Percentiles rank a stretch among this genome's conserved stretches.
Evolutionary conservation across 2,888 invertebrate species (phyloP).

Genomic region (Siphlonurus alternatus): DNA sequence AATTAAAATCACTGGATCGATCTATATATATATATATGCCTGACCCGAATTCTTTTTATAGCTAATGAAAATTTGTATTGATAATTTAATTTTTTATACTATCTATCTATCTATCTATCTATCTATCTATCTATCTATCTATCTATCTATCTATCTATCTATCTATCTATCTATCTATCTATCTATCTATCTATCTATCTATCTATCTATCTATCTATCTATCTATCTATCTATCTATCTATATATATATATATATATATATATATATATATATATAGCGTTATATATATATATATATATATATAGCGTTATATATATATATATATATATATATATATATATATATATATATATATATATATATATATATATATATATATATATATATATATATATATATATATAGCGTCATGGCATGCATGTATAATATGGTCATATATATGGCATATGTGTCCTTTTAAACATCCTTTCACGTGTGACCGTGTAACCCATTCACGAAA

Average conservation of each 20-base stretch:
- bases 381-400: background rate
- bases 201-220: background rate
- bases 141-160: background rate
- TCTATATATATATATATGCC: too few relatives aligned
- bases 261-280: background rate
- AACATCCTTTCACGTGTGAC: too few relatives aligned
- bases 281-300: background rate
- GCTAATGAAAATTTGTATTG: too few relatives aligned
- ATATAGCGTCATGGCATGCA: too few relatives aligned
- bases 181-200: background rate
- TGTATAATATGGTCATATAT: too few relatives aligned
- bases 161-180: background rate
- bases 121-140: background rate
- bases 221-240: background rate
- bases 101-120: background rate
- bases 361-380: background rate
- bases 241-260: background rate
- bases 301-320: background rate
- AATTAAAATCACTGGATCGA: too few relatives aligned
- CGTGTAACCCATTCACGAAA: too few relatives aligned
- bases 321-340: background rate
- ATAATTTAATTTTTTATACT: background rate
- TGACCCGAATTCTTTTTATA: too few relatives aligned
- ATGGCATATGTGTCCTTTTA: too few relatives aligned
- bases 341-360: background rate